Conservation (phyloP, 2,797 vertebrate species). For the Coilia nasus region DNA sequence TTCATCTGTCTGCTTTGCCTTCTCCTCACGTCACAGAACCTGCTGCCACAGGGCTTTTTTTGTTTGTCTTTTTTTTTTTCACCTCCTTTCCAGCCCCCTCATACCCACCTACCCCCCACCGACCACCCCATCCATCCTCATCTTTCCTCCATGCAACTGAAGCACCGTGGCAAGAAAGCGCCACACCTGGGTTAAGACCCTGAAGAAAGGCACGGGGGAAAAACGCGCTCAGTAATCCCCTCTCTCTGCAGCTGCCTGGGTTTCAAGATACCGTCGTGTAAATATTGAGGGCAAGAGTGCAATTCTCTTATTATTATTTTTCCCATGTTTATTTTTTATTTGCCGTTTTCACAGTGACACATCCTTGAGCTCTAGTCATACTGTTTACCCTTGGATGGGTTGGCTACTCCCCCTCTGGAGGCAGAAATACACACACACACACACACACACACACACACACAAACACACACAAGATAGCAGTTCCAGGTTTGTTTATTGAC, state of each 20-base stretch:
- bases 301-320: conserved; percentile 59
- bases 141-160: neutral
- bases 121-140: neutral
- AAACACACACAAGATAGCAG: no score
- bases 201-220: conserved; percentile 40
- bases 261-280: conserved; percentile 58
- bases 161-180: conserved; percentile 30
- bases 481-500: neutral
- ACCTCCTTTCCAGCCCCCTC: no score
- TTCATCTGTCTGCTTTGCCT: neutral
- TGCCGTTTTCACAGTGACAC: conserved; percentile 19
- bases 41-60: neutral
- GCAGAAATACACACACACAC: neutral
- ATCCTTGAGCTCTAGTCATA: conserved; percentile 18
- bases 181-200: conserved; percentile 32
- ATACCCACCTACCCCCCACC: neutral
- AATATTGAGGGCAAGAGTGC: conserved; percentile 73
- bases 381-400: neutral
- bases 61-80: neutral
- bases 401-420: neutral
- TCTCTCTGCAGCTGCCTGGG: conserved; percentile 47
- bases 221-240: neutral
- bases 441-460: neutral
- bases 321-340: neutral
- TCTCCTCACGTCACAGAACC: neutral